Evolutionary conservation across 2,113 vertebrate genomes (phyloP), one percentile per base, ranked within the genome.

Genomic region (Pseudopipra pipra): DNA sequence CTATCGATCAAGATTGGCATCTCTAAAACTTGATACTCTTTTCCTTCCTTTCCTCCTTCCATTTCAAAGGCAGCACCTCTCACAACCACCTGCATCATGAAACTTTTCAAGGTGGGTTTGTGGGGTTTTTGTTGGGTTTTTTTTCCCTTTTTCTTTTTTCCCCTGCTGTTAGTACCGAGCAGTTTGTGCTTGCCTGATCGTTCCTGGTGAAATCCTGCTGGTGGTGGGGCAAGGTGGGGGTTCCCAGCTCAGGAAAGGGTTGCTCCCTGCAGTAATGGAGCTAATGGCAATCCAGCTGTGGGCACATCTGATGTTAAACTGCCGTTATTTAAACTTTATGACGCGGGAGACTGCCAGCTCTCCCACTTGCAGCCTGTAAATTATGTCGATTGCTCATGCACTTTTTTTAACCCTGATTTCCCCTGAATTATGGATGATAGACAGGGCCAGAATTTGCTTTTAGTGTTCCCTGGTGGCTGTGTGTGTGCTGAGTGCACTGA

Each of bases 341-440:
- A 98, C 88, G 97, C 46, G 28, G 79, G 97, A 98, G 98, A 96
- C 97, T 90, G 97, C 96, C 94, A 97, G 56, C 89, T 94, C 95
- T 87, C 97, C 96, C 96, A 58, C 97, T 96, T 56, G 89, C 92
- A 84, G 97, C 97, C 91, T 95, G 97, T 98, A 98, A 99, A 98
- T 98, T 96, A 98, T 97, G 97, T 97, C 87, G 46, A 97, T 97
- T 92, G 97, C 96, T 96, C 88, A 5, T 98, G 98, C 98, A 99
- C 99, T 99, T 97, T 96, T 97, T 98, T 97, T 98, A 98, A 99
- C 99, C 98, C 98, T 98, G 98, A 96, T 98, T 99, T 98, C 97
- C 97, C 76, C 96, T 99, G 98, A 98, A 99, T 99, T 98, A 99
- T 99, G 98, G 93, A 99, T 98, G 98, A 98, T 95, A 88, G 96